Evolutionary conservation across 2,797 vertebrate genomes (phyloP), one percentile per base, ranked within the genome.

Genomic region (Notamacropus eugenii): DNA sequence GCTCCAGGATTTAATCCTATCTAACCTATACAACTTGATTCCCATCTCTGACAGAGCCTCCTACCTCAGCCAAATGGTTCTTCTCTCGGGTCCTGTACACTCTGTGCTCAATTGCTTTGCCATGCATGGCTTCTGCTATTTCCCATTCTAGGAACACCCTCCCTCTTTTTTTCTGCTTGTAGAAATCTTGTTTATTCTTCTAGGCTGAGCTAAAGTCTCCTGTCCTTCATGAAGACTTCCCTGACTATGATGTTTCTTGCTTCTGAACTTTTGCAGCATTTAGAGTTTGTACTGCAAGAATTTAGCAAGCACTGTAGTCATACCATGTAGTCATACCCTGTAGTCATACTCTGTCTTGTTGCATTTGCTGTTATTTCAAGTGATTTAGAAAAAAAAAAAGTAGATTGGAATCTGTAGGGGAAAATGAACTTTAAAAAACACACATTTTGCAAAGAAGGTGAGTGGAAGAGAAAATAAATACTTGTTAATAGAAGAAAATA

Each of bases 241-340:
- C 13, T 92, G n/a, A 82, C 40, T 62, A 13, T 46, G 93, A 29
- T 40, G 91, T 29, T 4, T 93, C 40, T 92, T 92, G 93, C 46
- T 67, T 92, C 90, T 92, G 54, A 90, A 31, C 28, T 94, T 97
- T 2, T 74, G 55, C 54, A 95, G 50, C 0, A 74, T 74, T 93
- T 94, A 92, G 28, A 95, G n/a, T 50, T 27, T 57, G 31, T 67
- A 91, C 24, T 52, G 58, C 93, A 94, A 90, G 3, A 74, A 92
- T 96, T 94, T 55, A 96, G 52, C 90, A 50, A 22, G 92, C 90
- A 55, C 46, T 95, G 67, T 91, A 59, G 92, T 54, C 93, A 74
- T 62, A 82, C 46, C 46, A n/a, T 95, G 67, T 91, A 59, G 92
- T 54, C 92, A 74, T 62, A 82, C 29, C 74, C 90, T 96, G 52